Conservation (phyloP, 2,113 vertebrate genomes). For the Vulpes vulpes region DNA sequence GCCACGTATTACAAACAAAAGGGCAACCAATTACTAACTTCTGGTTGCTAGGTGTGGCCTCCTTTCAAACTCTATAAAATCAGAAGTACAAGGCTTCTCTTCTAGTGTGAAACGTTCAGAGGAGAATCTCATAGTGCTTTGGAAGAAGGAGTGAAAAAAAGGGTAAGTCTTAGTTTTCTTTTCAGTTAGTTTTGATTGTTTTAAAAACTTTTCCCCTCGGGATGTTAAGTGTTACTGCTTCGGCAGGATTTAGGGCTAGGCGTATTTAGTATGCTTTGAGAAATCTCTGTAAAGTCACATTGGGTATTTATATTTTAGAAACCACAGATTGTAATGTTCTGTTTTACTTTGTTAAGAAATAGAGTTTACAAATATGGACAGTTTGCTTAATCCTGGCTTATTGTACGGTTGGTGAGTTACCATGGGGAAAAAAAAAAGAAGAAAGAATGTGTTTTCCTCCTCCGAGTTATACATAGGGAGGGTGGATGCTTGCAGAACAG, state of each 20-base stretch:
- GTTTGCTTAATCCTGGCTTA: neutral
- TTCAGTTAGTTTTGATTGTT: conserved; percentile 14
- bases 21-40: conserved; percentile 71
- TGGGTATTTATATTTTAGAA: neutral
- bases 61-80: conserved; percentile 79
- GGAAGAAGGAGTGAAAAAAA: conserved; percentile 1
- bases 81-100: neutral
- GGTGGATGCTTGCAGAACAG: neutral
- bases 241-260: neutral
- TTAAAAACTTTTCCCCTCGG: conserved; percentile 13
- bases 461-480: neutral
- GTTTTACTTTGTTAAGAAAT: neutral
- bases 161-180: conserved; percentile 80
- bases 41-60: conserved; percentile 89
- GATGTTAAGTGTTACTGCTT: neutral
- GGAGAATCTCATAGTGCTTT: neutral
- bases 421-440: conserved; percentile 63
- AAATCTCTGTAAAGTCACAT: neutral
- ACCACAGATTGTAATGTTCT: neutral
- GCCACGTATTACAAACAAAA: conserved; percentile 64
- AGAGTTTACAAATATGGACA: neutral
- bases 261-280: conserved; percentile 20
- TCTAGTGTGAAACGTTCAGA: neutral
- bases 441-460: conserved; percentile 42
- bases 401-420: conserved; percentile 17